phyloP scores from a whole-genome alignment of 1,140 invertebrate genomes.

The Saccostrea cuccullata region DNA sequence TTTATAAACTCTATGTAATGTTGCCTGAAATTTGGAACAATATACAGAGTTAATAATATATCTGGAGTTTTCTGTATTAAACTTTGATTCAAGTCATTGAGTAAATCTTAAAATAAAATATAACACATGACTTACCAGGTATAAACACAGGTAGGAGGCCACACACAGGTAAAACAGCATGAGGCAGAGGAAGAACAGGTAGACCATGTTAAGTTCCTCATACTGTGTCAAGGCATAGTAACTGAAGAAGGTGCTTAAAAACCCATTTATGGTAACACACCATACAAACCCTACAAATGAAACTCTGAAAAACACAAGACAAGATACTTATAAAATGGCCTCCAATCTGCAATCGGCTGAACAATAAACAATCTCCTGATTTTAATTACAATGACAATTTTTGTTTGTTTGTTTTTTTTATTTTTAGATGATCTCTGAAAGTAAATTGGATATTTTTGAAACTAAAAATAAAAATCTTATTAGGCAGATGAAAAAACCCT shows the following conservation, averaged over 20 bases:
- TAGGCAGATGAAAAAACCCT: background rate
- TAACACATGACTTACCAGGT: conserved; percentile 60
- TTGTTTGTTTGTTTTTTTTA: background rate
- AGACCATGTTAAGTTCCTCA: conserved; percentile 63
- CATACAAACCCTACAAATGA: conserved; percentile 67
- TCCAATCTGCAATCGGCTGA: background rate
- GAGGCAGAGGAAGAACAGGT: conserved; percentile 61
- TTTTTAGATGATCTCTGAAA: background rate
- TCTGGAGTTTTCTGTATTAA: too few relatives aligned
- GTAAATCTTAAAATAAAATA: conserved; percentile 65
- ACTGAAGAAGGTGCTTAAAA: conserved; percentile 58
- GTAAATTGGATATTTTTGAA: background rate
- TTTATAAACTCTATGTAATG: too few relatives aligned
- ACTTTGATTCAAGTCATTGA: conserved; percentile 48
- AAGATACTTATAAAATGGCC: background rate
- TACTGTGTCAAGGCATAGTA: conserved; percentile 55
- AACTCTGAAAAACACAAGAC: conserved; percentile 64
- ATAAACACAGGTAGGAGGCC: conserved; percentile 52
- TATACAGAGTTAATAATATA: too few relatives aligned
- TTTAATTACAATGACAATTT: background rate
- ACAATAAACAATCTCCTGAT: conserved; percentile 13
- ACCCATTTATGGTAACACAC: conserved; percentile 58
- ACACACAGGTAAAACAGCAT: conserved; percentile 62
- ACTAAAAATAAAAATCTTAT: background rate
- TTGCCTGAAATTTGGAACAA: too few relatives aligned